Percentiles rank a stretch among this genome's conserved stretches.
Evolutionary conservation across 2,888 invertebrate species (phyloP).

Genomic region (Rapana venosa): DNA sequence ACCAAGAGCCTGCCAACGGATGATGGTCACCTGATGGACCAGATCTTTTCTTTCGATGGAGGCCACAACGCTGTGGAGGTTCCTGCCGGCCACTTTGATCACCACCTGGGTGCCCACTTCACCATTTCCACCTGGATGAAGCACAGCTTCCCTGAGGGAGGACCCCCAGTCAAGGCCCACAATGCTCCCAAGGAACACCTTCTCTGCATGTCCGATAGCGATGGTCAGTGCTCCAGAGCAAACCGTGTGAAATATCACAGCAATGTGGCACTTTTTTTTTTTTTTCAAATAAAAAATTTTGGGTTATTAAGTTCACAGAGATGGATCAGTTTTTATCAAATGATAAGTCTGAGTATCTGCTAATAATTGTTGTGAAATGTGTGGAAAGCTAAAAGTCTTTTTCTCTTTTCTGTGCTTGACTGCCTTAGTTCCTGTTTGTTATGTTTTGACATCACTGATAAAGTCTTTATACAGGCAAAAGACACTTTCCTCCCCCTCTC

Average conservation of each 20-base stretch:
- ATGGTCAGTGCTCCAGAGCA: slow-evolving; percentile 84
- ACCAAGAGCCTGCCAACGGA: slow-evolving; percentile 90
- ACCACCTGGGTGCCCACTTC: slow-evolving; percentile 89
- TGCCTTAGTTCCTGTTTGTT: too few species aligned
- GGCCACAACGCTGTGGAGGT: slow-evolving; percentile 87
- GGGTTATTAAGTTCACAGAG: neutral
- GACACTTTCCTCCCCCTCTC: too few species aligned
- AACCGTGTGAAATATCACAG: too few species aligned
- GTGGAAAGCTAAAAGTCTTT: too few species aligned
- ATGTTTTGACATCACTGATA: too few species aligned
- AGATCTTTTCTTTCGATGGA: slow-evolving; percentile 97
- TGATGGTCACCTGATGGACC: slow-evolving; percentile 89
- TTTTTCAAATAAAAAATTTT: neutral
- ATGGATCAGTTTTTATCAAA: neutral
- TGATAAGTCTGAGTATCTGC: too few species aligned
- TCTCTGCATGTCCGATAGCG: slow-evolving; percentile 97
- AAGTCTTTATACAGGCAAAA: too few species aligned
- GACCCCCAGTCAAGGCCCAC: slow-evolving; percentile 50
- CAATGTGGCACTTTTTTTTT: neutral
- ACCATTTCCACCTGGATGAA: slow-evolving; percentile 96
- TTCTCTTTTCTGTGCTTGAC: too few species aligned
- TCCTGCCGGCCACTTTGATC: slow-evolving; percentile 81
- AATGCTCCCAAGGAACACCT: slow-evolving; percentile 92
- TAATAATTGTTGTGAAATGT: too few species aligned
- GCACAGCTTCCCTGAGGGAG: slow-evolving; percentile 85